Evolutionary conservation across 2,797 vertebrate genomes (phyloP), one percentile per base, ranked within the genome.

Genomic region (Hemibagrus guttatus): DNA sequence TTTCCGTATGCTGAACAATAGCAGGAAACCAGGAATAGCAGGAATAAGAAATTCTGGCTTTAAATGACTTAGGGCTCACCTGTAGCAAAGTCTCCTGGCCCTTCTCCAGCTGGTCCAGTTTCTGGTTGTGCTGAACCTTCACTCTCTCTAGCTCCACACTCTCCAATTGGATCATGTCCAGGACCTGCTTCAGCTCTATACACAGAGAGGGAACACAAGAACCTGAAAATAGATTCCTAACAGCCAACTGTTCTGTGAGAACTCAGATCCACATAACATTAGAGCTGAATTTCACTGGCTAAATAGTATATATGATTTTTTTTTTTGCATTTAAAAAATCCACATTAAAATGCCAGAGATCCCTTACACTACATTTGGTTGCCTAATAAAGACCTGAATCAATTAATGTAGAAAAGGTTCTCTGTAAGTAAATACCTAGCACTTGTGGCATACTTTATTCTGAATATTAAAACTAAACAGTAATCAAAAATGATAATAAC

Each of bases 91-190:
- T 89, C 42, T 88, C 89, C 78, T 95, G 96, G 31, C 81, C 92
- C 84, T 94, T 95, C 82, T 96, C 94, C 17, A 97, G 89, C 78
- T 96, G 95, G 0, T 92, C 87, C 19, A 95, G 35, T 83, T 94
- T 96, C 84, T 96, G 95, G 12, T 94, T 90, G 7, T 94, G 95
- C 5, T 96, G 95, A 0, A 94, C 84, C 79, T 94, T 96, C 89
- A 97, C 75, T 64, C 90, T 89, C 76, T 95, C 91, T 0, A 97
- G 92, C 58, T 96, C 93, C 9, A 85, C 93, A n/a, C 89, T 95
- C 91, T 96, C 95, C 86, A 96, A 90, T 69, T 95, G 93, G 82
- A 96, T 71, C 91, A 93, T 95, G 91, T 96, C 96, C 90, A 96
- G 90, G 83, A 96, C 86, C 35, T 93, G 94, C 86, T 95, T 96